These are phyloP conservation scores for Hipposideros larvatus DNA, from an alignment of 2,797 vertebrate genomes.

Conservation along the genomic window DNA sequence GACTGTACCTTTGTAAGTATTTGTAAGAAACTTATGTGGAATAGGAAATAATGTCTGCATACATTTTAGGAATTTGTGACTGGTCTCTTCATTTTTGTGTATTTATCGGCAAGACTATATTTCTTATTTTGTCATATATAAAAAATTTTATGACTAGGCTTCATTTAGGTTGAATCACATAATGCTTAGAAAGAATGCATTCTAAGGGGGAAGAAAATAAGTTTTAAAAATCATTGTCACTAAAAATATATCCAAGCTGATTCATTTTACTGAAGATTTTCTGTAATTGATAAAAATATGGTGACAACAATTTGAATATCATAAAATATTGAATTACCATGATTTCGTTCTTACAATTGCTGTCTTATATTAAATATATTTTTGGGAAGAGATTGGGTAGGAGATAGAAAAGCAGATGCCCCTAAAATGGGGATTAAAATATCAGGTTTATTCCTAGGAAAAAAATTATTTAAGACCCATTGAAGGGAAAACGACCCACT, in stretches of 20 bases:
- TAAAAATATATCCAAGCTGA: slow-evolving; percentile 34
- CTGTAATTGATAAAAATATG: slow-evolving; percentile 58
- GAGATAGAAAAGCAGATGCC: slow-evolving; percentile 32
- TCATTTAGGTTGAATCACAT: slow-evolving; percentile 56
- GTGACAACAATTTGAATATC: slow-evolving; percentile 13
- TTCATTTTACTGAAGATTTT: slow-evolving; percentile 28
- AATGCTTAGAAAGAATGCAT: slow-evolving; percentile 4
- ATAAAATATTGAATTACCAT: slow-evolving; percentile 50
- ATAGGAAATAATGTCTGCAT: slow-evolving; percentile 27
- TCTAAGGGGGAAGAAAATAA: neutral
- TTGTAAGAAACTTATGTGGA: slow-evolving; percentile 59
- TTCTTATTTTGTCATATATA: slow-evolving; percentile 52
- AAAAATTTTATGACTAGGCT: slow-evolving; percentile 56
- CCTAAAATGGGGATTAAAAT: slow-evolving; percentile 46
- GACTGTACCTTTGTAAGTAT: slow-evolving; percentile 79
- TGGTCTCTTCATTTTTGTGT: slow-evolving; percentile 48
- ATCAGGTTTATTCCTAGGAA: slow-evolving; percentile 48
- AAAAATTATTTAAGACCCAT: slow-evolving; percentile 31
- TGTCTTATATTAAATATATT: slow-evolving; percentile 39
- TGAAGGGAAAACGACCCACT: slow-evolving; percentile 37
- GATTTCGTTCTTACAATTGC: slow-evolving; percentile 49
- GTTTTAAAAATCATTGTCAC: slow-evolving; percentile 59
- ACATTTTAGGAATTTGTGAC: slow-evolving; percentile 51
- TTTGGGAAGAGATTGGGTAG: neutral
- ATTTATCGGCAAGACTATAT: slow-evolving; percentile 41